Percentiles rank a stretch among this genome's conserved stretches.
phyloP scores from a whole-genome alignment of 2,888 invertebrate species.

The Plagodis dolabraria region DNA sequence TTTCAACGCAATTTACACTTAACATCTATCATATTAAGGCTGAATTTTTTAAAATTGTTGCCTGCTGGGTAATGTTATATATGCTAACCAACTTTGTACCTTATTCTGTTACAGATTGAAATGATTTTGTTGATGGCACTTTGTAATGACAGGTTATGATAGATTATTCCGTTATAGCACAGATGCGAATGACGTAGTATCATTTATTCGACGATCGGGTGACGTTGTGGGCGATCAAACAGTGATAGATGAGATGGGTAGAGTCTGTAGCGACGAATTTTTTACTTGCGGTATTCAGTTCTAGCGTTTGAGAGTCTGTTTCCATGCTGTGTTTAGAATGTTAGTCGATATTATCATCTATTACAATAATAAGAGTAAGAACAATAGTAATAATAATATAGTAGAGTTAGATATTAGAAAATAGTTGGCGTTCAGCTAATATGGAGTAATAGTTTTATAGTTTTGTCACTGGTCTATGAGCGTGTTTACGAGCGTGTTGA shows the following conservation, averaged over 20 bases:
- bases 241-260: conserved; percentile 10
- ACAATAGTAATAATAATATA: too few species aligned
- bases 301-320: too few species aligned
- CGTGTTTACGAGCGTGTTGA: too few species aligned
- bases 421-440: too few species aligned
- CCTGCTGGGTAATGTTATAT: neutral
- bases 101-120: neutral
- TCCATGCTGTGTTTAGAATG: too few species aligned
- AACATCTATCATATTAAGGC: neutral
- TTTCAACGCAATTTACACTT: conserved; percentile 5
- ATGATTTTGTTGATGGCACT: neutral
- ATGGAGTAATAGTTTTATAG: too few species aligned
- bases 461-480: too few species aligned
- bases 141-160: conserved; percentile 23
- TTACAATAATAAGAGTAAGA: too few species aligned
- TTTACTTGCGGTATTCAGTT: too few species aligned
- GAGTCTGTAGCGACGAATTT: too few species aligned
- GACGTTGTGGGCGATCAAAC: conserved; percentile 15
- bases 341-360: too few species aligned
- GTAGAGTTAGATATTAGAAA: too few species aligned
- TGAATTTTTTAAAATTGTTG: neutral
- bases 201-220: conserved; percentile 21
- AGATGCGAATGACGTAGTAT: conserved; percentile 31
- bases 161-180: conserved; percentile 18
- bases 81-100: conserved; percentile 9